Evolutionary conservation across 2,797 vertebrate species (phyloP).

Genomic region (Halcyon badia): DNA sequence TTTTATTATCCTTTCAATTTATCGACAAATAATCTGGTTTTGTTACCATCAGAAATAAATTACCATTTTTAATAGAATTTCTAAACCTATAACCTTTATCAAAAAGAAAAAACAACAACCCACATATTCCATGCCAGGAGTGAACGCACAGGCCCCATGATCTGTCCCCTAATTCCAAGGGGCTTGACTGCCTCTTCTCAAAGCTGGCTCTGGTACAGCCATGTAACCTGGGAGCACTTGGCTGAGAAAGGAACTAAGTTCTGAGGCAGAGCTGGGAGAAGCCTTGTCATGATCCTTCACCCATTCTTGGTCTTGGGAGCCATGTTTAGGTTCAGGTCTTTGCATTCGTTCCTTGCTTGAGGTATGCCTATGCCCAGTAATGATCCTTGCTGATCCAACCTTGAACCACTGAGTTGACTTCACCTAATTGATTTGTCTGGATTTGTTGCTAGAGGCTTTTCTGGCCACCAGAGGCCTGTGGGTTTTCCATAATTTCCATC

Average conservation of each 20-base stretch:
- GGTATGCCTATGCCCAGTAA: neutral
- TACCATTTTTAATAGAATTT: neutral
- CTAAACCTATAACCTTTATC: neutral
- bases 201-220: neutral
- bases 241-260: neutral
- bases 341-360: neutral
- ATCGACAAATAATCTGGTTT: neutral
- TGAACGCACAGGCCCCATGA: accelerated
- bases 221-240: accelerated
- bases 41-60: neutral
- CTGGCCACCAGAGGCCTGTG: neutral
- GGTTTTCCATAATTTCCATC: neutral
- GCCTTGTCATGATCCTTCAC: neutral
- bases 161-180: neutral
- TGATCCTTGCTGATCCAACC: accelerated
- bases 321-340: neutral
- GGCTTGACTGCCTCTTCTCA: neutral
- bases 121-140: no score
- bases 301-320: neutral
- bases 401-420: neutral
- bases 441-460: neutral
- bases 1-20: neutral
- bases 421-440: neutral
- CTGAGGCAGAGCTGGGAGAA: neutral
- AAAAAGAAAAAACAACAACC: neutral